Evolutionary conservation across 2,797 vertebrate genomes (phyloP).

Genomic region (Orientallactaga sibirica): DNA sequence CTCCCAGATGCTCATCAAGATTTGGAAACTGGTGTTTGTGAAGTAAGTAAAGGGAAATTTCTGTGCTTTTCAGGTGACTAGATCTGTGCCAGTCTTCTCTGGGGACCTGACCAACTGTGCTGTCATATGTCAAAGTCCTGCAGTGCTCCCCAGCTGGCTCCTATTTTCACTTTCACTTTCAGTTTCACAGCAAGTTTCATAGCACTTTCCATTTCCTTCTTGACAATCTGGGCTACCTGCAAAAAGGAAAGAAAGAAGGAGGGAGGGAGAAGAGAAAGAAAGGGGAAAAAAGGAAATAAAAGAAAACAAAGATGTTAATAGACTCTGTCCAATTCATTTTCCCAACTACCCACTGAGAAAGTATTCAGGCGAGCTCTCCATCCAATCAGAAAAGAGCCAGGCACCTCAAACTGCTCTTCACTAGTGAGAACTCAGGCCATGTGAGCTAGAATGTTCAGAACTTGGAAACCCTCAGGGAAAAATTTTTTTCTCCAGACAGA

Average conservation of each 20-base stretch:
- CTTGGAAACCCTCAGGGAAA: not conserved
- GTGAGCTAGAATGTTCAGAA: not conserved
- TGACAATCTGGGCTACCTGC: conserved; percentile 97
- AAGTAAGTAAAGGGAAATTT: not conserved
- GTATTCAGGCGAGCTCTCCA: not conserved
- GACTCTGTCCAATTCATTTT: not conserved
- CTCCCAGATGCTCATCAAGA: not conserved
- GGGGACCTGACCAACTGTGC: not conserved
- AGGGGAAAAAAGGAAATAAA: not conserved
- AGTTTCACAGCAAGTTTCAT: conserved; percentile 95
- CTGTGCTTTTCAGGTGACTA: not conserved
- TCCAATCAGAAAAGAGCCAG: not conserved
- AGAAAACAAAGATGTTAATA: conserved; percentile 1
- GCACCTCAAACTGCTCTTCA: not conserved
- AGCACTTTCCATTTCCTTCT: conserved; percentile 96
- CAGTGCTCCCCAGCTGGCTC: conserved; percentile 96
- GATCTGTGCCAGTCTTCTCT: not conserved
- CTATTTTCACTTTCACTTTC: conserved; percentile 94
- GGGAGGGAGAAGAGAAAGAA: not conserved
- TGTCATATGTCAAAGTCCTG: conserved; percentile 93
- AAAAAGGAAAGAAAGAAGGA: not conserved
- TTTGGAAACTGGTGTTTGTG: not conserved
- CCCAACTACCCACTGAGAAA: not conserved
- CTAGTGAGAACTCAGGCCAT: not conserved
- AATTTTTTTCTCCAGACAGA: conserved; percentile 8